phyloP scores from a whole-genome alignment of 2,113 vertebrate species.

The Scomber colias region DNA sequence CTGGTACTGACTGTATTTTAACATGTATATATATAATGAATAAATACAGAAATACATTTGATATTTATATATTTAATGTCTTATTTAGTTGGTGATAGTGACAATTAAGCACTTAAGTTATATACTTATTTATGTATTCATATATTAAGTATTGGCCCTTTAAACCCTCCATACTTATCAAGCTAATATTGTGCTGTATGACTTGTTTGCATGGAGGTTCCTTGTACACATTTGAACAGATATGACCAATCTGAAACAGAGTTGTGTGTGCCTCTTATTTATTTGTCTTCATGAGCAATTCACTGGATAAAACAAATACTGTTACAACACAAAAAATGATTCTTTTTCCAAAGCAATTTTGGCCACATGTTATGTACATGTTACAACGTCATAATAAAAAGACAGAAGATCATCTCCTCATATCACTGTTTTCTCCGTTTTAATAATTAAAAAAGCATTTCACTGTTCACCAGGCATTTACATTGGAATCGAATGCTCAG shows the following conservation, averaged over 20 bases:
- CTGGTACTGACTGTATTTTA: too few species aligned
- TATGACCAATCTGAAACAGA: conserved; percentile 54
- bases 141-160: too few species aligned
- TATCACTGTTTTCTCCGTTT: conserved; percentile 74
- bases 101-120: too few species aligned
- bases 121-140: too few species aligned
- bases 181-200: not conserved
- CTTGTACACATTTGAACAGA: conserved; percentile 17
- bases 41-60: too few species aligned
- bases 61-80: too few species aligned
- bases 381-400: conserved; percentile 86
- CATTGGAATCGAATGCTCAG: conserved; percentile 75
- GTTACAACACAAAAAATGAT: conserved; percentile 87
- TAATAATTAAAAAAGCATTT: conserved; percentile 79
- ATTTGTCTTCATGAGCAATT: conserved; percentile 87
- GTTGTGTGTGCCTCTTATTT: conserved; percentile 84
- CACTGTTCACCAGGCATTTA: conserved; percentile 78
- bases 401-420: conserved; percentile 70
- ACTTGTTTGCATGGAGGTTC: not conserved
- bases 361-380: conserved; percentile 86
- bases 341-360: conserved; percentile 82
- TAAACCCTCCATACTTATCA: too few species aligned
- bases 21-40: too few species aligned
- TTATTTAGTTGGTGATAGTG: too few species aligned
- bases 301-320: conserved; percentile 87